These are phyloP conservation scores for Drosophila paracracens DNA, from an alignment of 2,888 invertebrate species.

Conservation along the genomic window DNA sequence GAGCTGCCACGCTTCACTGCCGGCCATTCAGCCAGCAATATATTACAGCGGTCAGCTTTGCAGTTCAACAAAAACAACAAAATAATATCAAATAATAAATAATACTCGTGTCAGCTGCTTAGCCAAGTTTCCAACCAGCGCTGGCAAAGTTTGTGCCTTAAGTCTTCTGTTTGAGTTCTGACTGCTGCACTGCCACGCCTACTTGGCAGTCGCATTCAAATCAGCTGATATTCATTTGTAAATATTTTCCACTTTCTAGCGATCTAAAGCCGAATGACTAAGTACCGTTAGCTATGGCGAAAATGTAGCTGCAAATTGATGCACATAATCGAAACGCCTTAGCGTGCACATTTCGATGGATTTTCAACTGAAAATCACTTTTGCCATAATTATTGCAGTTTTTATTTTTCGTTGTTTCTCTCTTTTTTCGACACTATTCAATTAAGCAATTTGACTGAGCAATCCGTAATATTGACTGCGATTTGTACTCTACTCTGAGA, in stretches of 20 bases:
- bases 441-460: conserved; percentile 71
- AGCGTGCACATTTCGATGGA: conserved; percentile 58
- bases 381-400: conserved; percentile 67
- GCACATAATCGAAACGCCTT: conserved; percentile 42
- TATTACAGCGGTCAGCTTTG: conserved; percentile 25
- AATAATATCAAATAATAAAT: not conserved
- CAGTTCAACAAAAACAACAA: not conserved
- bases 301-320: conserved; percentile 33
- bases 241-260: conserved; percentile 13
- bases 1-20: conserved; percentile 66
- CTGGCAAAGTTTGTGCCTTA: conserved; percentile 57
- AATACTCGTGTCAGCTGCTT: conserved; percentile 26
- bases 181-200: conserved; percentile 15
- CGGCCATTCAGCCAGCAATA: conserved; percentile 28
- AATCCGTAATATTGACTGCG: conserved; percentile 27
- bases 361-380: conserved; percentile 58
- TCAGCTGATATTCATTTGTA: conserved; percentile 4
- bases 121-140: conserved; percentile 41
- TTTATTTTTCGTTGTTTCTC: conserved; percentile 41
- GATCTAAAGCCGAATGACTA: not conserved
- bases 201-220: not conserved
- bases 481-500: conserved; percentile 17
- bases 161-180: conserved; percentile 52
- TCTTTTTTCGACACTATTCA: conserved; percentile 66
- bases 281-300: conserved; percentile 29